A percentile compares a stretch with the other conserved stretches of the same genome.
phyloP scores from a whole-genome alignment of 2,888 invertebrate genomes.

The Acleris laterana region DNA sequence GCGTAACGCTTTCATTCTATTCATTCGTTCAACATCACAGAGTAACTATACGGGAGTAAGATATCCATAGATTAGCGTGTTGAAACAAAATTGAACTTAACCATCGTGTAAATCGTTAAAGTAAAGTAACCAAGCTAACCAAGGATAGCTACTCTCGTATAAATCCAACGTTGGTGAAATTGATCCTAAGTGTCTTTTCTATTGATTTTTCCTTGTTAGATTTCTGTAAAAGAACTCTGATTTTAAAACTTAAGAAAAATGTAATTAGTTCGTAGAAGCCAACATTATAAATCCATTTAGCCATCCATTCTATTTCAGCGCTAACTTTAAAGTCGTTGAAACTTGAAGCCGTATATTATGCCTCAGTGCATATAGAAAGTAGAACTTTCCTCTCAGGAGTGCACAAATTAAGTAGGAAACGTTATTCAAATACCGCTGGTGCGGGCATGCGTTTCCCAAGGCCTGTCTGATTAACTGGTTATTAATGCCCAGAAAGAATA shows the following conservation, averaged over 20 bases:
- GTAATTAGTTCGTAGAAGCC: not conserved
- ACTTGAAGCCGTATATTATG: conserved; percentile 32
- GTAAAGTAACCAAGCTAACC: too few relatives aligned
- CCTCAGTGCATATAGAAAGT: conserved; percentile 28
- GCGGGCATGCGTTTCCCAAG: conserved; percentile 32
- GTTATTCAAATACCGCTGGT: conserved; percentile 37
- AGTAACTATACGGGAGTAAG: too few relatives aligned
- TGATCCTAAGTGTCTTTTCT: too few relatives aligned
- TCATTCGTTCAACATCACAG: too few relatives aligned
- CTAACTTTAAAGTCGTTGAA: conserved; percentile 28
- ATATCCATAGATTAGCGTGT: too few relatives aligned
- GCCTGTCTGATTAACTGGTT: conserved; percentile 37
- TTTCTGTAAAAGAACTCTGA: too few relatives aligned
- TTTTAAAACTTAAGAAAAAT: not conserved
- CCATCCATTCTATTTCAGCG: conserved; percentile 25
- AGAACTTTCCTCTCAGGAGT: conserved; percentile 40
- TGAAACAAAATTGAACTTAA: too few relatives aligned
- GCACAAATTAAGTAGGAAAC: conserved; percentile 40
- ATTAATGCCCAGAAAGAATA: conserved; percentile 40
- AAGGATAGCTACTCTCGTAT: too few relatives aligned
- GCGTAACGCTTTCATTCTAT: too few relatives aligned
- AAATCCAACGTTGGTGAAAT: too few relatives aligned
- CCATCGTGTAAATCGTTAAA: too few relatives aligned
- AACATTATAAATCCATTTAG: conserved; percentile 28
- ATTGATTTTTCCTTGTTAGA: too few relatives aligned